Base-by-base conservation (phyloP, 1,140 invertebrate genomes). In the Stegodyphus mimosarum region DNA sequence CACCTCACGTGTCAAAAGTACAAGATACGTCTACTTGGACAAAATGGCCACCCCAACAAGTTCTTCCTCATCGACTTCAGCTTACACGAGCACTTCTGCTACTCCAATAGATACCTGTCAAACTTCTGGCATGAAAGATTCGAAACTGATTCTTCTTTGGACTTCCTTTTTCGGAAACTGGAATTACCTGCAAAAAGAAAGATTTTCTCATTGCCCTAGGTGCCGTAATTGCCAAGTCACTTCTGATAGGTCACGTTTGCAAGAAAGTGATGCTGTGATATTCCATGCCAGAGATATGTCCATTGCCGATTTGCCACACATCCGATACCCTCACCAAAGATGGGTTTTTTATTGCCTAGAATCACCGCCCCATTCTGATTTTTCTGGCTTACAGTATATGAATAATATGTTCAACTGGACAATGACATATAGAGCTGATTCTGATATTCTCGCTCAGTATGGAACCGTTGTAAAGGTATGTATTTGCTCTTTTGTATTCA, bases 271-370 rank as follows among this genome's bases (percentile, higher is more conserved):
- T 18, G 86, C 88, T 55, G 55, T 88, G 18, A 64, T 88, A 13
- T 88, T 88, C 66, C 88, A 88, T 60, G 75, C 70, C 75, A 53
- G 87, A n/a, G 88, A 89, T 67, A 80, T 88, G 66, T 60, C 83
- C 7, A 6, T 87, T 6, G 64, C 60, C 50, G 89, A 88, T 55
- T 50, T 90, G 52, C 92, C 92, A 7, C 63, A 81, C 33, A n/a
- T 78, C 0, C 89, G 92, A 60, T 88, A 88, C 11, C 73, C 87
- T 0, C 87, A 89, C 67, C 93, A 94, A 88, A 90, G 92, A 18
- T 94, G 93, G 93, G 91, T 93, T 0, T 93, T 93, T 86, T 88
- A 93, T 11, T 93, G 91, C 0, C 92, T 94, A 84, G 93, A 94
- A 89, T 92, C 92, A 50, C 93, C 93, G 0, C 71, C 74, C 10